Evolutionary conservation across 2,113 vertebrate species (phyloP).

Genomic region (Nibea albiflora): DNA sequence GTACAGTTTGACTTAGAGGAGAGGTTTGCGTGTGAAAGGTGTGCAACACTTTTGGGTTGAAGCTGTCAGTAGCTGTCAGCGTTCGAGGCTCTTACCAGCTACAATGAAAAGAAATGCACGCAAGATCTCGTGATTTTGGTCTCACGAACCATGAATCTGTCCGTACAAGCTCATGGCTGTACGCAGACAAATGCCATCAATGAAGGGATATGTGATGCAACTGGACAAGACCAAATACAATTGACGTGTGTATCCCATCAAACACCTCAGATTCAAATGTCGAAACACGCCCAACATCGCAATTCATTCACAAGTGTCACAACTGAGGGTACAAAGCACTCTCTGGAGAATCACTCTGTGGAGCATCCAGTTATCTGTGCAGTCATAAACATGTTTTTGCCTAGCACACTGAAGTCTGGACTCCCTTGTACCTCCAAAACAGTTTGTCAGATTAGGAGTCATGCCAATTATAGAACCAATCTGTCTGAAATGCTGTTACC

Average conservation of each 20-base stretch:
- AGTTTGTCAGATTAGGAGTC: neutral
- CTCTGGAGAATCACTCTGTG: neutral
- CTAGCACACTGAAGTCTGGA: neutral
- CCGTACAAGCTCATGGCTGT: neutral
- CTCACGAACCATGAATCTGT: neutral
- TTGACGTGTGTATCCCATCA: neutral
- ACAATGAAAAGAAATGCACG: neutral
- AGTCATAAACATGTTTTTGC: neutral
- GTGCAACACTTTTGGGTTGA: neutral
- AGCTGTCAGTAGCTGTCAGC: neutral
- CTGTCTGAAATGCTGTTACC: neutral
- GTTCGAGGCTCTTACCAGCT: neutral
- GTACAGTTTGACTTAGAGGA: neutral
- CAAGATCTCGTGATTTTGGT: neutral
- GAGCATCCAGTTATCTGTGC: slow-evolving; percentile 6
- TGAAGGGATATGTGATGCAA: neutral
- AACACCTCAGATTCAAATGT: slow-evolving; percentile 6
- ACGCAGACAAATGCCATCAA: neutral
- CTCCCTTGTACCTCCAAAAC: neutral
- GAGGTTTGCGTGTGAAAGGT: neutral
- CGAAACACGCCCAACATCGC: neutral
- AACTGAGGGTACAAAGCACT: neutral
- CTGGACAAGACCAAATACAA: neutral
- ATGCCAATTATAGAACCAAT: neutral
- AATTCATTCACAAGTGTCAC: slow-evolving; percentile 14